Evolutionary conservation across 2,888 invertebrate species (phyloP).

Genomic region (Ornithoptera priamus): DNA sequence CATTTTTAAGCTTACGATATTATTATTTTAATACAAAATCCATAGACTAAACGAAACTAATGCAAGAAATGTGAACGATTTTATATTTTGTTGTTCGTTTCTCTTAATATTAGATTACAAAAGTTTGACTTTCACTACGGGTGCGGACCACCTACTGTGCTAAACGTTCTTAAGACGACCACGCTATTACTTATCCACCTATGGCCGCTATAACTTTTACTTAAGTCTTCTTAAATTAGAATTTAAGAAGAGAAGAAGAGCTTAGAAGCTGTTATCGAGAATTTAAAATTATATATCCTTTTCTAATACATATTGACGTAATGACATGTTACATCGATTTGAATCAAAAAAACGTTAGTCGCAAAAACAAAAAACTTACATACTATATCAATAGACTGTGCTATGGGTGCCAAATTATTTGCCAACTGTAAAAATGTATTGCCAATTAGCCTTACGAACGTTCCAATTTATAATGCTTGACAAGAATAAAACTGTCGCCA

Average conservation of each 20-base stretch:
- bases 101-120: not conserved
- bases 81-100: conserved; percentile 2
- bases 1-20: too few relatives aligned
- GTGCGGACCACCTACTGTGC: conserved; percentile 1
- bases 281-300: too few relatives aligned
- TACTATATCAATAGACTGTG: not conserved
- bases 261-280: too few relatives aligned
- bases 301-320: not conserved
- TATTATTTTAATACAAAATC: too few relatives aligned
- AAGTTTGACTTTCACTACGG: not conserved
- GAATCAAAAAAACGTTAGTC: too few relatives aligned
- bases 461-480: not conserved
- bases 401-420: not conserved
- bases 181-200: conserved; percentile 4
- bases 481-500: conserved; percentile 2
- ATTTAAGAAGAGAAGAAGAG: too few relatives aligned
- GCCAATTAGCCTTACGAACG: not conserved
- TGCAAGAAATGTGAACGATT: not conserved
- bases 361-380: not conserved
- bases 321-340: too few relatives aligned
- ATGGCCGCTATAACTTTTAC: conserved; percentile 6
- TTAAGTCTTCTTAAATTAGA: not conserved
- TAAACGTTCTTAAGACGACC: not conserved
- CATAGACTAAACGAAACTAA: not conserved
- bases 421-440: not conserved